Evolutionary conservation across 2,888 invertebrate genomes (phyloP).

Genomic region (Agrilus cyanescens): DNA sequence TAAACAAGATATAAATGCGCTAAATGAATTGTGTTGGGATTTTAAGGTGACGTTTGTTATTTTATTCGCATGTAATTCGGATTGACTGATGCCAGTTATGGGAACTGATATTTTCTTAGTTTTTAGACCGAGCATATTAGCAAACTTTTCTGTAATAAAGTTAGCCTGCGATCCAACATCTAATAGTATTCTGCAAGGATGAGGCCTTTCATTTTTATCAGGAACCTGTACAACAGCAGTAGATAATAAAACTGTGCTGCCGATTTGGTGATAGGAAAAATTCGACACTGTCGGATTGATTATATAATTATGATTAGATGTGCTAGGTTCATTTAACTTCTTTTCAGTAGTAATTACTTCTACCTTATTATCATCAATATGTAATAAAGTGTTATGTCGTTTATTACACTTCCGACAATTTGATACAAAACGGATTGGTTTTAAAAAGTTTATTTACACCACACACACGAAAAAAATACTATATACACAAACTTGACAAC

Average conservation of each 20-base stretch:
- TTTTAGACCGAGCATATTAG: no score
- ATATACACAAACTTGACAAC: no score
- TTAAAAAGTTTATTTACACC: no score
- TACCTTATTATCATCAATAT: background rate
- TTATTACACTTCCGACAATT: no score
- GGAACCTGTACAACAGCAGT: conserved; percentile 3
- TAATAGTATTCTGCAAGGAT: conserved; percentile 4
- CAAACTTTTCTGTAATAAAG: conserved; percentile 5
- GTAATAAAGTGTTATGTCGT: background rate
- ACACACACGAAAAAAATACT: no score
- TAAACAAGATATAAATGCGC: conserved; percentile 1
- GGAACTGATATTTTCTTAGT: background rate
- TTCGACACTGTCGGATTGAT: no score
- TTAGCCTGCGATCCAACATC: conserved; percentile 7
- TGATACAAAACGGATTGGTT: no score
- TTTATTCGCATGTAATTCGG: background rate
- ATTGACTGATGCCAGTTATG: conserved; percentile 4
- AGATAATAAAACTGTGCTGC: background rate
- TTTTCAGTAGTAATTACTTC: background rate
- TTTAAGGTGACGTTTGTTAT: background rate
- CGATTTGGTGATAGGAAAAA: no score
- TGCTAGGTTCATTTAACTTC: no score
- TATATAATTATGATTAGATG: no score
- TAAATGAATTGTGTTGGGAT: background rate
- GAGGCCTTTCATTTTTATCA: conserved; percentile 1